phyloP scores from a whole-genome alignment of 2,113 vertebrate species.

The Pandion haliaetus region DNA sequence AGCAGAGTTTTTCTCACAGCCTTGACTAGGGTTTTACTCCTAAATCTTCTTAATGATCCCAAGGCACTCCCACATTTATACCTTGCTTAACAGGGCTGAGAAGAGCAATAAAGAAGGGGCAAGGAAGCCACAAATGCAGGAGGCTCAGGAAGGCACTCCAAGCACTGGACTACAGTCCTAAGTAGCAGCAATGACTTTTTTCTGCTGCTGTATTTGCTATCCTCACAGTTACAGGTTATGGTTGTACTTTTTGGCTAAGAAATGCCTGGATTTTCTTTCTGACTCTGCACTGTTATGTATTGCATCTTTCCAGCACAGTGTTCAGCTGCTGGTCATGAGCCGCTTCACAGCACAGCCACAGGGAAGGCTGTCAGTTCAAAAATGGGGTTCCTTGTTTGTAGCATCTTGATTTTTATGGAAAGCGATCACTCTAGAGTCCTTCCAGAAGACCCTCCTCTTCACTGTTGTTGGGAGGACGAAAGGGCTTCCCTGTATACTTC shows the following conservation, averaged over 20 bases:
- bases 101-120: neutral
- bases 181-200: neutral
- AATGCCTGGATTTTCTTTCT: neutral
- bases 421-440: neutral
- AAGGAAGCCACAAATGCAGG: neutral
- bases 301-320: neutral
- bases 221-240: neutral
- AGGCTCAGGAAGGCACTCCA: neutral
- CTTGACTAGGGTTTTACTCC: neutral
- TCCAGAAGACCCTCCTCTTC: neutral
- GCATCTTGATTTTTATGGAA: neutral
- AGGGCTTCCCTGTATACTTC: neutral
- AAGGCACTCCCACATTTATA: neutral
- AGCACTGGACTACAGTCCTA: neutral
- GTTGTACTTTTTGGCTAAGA: neutral
- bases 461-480: neutral
- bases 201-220: neutral
- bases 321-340: neutral
- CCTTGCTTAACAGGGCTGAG: neutral
- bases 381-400: neutral
- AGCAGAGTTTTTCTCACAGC: neutral
- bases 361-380: neutral
- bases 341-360: neutral
- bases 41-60: conserved; percentile 7
- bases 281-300: neutral